phyloP scores from a whole-genome alignment of 2,113 vertebrate genomes.

The Cololabis saira region DNA sequence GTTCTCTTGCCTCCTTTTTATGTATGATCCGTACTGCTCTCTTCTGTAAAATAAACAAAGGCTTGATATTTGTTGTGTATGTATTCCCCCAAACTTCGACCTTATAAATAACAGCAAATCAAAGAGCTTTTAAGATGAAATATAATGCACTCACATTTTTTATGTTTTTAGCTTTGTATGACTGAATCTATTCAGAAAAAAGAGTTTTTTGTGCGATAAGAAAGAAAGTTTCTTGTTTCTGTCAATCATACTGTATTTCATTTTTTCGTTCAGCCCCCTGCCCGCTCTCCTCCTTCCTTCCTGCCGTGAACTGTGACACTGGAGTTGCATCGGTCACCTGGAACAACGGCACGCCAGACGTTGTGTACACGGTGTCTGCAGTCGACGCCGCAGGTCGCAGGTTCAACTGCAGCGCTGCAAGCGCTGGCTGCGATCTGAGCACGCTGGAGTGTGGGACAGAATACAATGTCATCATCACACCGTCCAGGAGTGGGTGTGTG shows the following conservation, averaged over 20 bases:
- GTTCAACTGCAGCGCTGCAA: conserved; percentile 63
- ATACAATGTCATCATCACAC: conserved; percentile 76
- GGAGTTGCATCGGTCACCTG: conserved; percentile 69
- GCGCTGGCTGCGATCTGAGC: conserved; percentile 56
- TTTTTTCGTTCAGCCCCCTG: conserved; percentile 74
- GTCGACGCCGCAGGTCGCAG: not conserved
- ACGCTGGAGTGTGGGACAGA: conserved; percentile 67
- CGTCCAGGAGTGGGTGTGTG: conserved; percentile 62
- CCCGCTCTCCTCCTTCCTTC: conserved; percentile 47
- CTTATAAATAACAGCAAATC: not conserved
- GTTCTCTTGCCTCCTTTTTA: too few species aligned
- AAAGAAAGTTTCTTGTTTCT: too few species aligned
- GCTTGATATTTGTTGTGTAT: too few species aligned
- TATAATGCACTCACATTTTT: not conserved
- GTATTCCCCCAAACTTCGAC: too few species aligned
- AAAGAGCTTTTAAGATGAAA: not conserved
- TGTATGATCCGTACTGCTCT: too few species aligned
- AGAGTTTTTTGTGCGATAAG: not conserved
- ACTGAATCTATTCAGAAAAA: too few species aligned
- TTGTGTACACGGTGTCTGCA: conserved; percentile 59
- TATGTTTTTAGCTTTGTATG: not conserved
- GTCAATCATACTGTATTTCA: not conserved
- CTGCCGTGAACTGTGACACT: conserved; percentile 64
- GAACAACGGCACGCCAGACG: conserved; percentile 50
- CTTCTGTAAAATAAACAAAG: too few species aligned